phyloP scores from a whole-genome alignment of 1,140 invertebrate species.

The Drosophila subpulchrella region DNA sequence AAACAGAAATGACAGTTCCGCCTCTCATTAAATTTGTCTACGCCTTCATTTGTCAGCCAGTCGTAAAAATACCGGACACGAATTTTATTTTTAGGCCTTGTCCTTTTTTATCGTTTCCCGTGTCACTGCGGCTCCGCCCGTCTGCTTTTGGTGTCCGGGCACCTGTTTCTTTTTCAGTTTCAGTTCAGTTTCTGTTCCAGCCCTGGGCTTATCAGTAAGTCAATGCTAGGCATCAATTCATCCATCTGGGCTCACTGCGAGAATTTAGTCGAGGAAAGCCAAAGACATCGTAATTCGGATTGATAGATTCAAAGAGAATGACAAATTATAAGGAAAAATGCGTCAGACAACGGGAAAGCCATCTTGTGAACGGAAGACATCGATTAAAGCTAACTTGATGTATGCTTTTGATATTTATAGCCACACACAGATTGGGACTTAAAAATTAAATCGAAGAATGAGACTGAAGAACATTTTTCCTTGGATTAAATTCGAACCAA shows the following conservation, averaged over 20 bases:
- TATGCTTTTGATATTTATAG: neutral
- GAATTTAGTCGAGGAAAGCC: slow-evolving; percentile 2
- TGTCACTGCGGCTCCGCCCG: neutral
- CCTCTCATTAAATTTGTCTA: slow-evolving; percentile 79
- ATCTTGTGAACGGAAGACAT: slow-evolving; percentile 1
- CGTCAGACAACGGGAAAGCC: slow-evolving; percentile 16
- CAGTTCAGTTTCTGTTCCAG: neutral
- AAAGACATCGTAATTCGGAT: slow-evolving; percentile 37
- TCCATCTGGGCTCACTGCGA: slow-evolving; percentile 33
- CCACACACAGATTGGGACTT: neutral
- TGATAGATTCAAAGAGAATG: slow-evolving; percentile 43
- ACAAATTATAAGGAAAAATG: slow-evolving; percentile 38
- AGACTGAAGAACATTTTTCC: neutral
- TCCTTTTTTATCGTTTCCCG: slow-evolving; percentile 36
- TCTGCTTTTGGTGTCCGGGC: slow-evolving; percentile 26
- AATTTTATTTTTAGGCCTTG: slow-evolving; percentile 61
- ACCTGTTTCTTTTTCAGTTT: slow-evolving; percentile 35
- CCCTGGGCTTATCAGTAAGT: slow-evolving; percentile 30
- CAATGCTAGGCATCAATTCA: slow-evolving; percentile 44
- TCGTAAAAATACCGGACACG: slow-evolving; percentile 70
- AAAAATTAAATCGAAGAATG: neutral
- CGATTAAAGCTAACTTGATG: slow-evolving; percentile 3
- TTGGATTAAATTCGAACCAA: neutral
- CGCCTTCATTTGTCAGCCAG: slow-evolving; percentile 81
- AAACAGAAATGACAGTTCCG: slow-evolving; percentile 73